These are phyloP conservation scores for Limnothrissa miodon DNA, from an alignment of 2,113 vertebrate genomes.

Conservation along the genomic window DNA sequence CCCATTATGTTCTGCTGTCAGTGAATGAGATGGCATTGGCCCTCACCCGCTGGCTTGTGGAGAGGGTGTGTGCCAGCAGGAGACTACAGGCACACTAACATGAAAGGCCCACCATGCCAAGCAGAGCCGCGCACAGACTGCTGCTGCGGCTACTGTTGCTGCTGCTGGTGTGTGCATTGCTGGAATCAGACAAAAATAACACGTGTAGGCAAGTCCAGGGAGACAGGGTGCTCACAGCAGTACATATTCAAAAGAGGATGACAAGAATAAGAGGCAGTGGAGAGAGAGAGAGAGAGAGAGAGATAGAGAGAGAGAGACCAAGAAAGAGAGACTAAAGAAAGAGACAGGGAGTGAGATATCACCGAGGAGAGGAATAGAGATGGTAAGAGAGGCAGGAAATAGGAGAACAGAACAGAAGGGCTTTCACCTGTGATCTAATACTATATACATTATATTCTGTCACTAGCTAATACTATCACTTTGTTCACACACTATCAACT, in stretches of 20 bases:
- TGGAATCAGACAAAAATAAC: background rate
- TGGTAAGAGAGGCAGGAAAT: background rate
- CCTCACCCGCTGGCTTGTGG: constrained; percentile 1
- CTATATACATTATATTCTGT: background rate
- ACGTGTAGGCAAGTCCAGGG: background rate
- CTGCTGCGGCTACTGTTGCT: background rate
- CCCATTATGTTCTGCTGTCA: constrained; percentile 45
- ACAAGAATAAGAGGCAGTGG: background rate
- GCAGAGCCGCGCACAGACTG: background rate
- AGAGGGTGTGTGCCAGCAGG: constrained; percentile 8
- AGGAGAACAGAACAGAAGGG: background rate
- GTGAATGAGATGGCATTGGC: constrained; percentile 32
- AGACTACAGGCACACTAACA: background rate
- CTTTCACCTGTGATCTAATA: background rate
- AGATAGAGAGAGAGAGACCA: background rate
- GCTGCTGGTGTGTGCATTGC: background rate
- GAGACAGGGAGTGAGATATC: background rate
- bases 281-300: background rate
- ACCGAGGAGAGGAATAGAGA: background rate
- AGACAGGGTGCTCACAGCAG: background rate
- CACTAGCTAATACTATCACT: too few relatives aligned
- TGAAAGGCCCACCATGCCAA: background rate
- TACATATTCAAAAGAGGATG: background rate
- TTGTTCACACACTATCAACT: too few relatives aligned
- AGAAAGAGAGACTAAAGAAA: background rate